Evolutionary conservation across 2,888 invertebrate genomes (phyloP).

Genomic region (Zygogramma bicolorata): DNA sequence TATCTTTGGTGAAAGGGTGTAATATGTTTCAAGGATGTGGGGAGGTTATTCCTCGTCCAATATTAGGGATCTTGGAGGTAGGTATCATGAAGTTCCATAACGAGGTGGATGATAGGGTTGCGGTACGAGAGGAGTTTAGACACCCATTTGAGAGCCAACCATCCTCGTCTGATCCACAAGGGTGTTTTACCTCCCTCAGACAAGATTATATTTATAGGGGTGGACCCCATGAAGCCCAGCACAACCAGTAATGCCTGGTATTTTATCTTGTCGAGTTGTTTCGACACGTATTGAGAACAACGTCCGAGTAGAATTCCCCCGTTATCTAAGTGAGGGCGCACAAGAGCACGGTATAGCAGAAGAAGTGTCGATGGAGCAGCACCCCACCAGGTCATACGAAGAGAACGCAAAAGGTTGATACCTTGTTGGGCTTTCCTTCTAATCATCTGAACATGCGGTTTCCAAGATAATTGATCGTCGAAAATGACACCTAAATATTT

Average conservation of each 20-base stretch:
- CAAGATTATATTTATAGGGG: too few relatives aligned
- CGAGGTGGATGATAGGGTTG: too few relatives aligned
- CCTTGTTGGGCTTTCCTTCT: not conserved
- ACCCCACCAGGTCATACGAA: slow-evolving; percentile 8
- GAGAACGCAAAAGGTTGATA: not conserved
- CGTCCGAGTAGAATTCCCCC: not conserved
- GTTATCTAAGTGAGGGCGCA: not conserved
- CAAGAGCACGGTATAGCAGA: not conserved
- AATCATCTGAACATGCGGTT: slow-evolving; percentile 1
- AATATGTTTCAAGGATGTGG: too few relatives aligned
- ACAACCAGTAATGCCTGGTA: not conserved
- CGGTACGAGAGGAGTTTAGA: too few relatives aligned
- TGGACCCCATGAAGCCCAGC: slow-evolving; percentile 7
- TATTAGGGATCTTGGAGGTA: too few relatives aligned
- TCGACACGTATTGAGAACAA: not conserved
- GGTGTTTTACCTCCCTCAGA: too few relatives aligned
- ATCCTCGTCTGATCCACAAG: too few relatives aligned
- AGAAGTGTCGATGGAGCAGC: not conserved
- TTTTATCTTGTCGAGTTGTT: not conserved
- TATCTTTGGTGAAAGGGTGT: too few relatives aligned
- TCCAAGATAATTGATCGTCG: not conserved
- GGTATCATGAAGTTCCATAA: too few relatives aligned
- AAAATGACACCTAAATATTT: slow-evolving; percentile 5
- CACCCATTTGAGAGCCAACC: too few relatives aligned
- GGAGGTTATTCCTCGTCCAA: too few relatives aligned